Percentiles rank a stretch among this genome's conserved stretches.
These are phyloP conservation scores for Tupaia tana DNA, from an alignment of 2,113 vertebrate species.

Conservation along the genomic window DNA sequence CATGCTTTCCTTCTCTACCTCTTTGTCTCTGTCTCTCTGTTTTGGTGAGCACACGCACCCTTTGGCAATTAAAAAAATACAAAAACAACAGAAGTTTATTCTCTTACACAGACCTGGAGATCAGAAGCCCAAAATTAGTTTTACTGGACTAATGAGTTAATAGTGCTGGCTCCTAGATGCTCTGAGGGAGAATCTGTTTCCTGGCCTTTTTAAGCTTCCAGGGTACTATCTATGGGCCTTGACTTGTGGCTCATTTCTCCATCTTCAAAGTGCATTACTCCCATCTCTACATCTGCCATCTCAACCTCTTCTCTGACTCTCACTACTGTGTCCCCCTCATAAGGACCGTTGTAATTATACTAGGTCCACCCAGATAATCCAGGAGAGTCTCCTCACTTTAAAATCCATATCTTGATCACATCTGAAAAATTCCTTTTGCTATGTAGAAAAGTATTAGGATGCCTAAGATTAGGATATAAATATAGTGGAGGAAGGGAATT, in stretches of 20 bases:
- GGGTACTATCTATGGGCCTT: background rate
- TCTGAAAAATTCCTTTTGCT: background rate
- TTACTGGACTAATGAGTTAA: background rate
- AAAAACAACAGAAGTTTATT: background rate
- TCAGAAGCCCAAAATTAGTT: background rate
- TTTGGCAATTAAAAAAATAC: too few relatives aligned
- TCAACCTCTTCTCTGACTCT: background rate
- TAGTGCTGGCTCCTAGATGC: background rate
- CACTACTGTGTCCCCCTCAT: background rate
- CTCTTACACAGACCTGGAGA: background rate
- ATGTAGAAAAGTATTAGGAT: background rate
- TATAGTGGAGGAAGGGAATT: background rate
- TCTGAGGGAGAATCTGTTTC: background rate
- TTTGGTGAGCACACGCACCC: too few relatives aligned
- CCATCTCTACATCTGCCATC: background rate
- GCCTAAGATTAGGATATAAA: background rate
- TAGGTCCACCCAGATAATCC: background rate
- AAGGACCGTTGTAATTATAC: background rate
- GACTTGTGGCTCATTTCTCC: background rate
- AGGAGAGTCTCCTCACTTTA: background rate
- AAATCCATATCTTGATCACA: background rate
- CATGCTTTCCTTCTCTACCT: too few relatives aligned
- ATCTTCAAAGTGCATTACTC: background rate
- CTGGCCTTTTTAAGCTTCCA: background rate
- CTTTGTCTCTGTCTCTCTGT: too few relatives aligned